phyloP scores from a whole-genome alignment of 2,797 vertebrate species.

The Periophthalmus magnuspinnatus region DNA sequence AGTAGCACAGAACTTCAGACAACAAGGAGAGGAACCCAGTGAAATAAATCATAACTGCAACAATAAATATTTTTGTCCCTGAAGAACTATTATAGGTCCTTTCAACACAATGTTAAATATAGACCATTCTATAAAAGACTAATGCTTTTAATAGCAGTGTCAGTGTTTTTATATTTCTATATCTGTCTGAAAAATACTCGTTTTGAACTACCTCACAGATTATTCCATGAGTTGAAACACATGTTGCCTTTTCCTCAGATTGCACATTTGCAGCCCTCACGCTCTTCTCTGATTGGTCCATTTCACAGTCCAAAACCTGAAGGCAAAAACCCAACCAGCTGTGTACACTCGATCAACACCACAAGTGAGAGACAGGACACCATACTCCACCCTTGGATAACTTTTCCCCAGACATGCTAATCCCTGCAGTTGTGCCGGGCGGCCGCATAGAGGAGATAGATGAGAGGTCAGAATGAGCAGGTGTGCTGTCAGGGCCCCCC shows the following conservation, averaged over 20 bases:
- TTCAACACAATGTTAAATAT: neutral
- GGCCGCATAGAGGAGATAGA: slow-evolving; percentile 48
- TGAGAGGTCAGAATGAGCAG: slow-evolving; percentile 65
- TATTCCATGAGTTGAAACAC: slow-evolving; percentile 6
- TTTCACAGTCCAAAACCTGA: slow-evolving; percentile 24
- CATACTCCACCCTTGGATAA: slow-evolving; percentile 27
- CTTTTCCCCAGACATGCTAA: slow-evolving; percentile 65
- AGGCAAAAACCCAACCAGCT: slow-evolving; percentile 48
- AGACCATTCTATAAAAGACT: neutral
- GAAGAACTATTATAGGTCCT: neutral
- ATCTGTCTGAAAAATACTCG: neutral
- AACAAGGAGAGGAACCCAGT: neutral
- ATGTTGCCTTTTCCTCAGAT: slow-evolving; percentile 8
- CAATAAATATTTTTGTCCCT: neutral
- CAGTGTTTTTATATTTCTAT: neutral
- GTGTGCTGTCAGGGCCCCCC: slow-evolving; percentile 50
- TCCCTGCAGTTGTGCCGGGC: slow-evolving; percentile 64
- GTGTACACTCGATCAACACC: slow-evolving; percentile 44
- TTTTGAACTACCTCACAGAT: neutral
- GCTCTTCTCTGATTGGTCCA: slow-evolving; percentile 17
- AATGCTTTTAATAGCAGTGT: neutral
- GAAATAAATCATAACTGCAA: neutral
- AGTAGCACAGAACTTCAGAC: neutral
- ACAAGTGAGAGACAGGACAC: slow-evolving; percentile 47
- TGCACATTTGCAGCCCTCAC: neutral